Percentiles rank a stretch among this genome's conserved stretches.
These are phyloP conservation scores for Amblyjoppa proteus DNA, from an alignment of 2,888 invertebrate genomes.

Conservation along the genomic window DNA sequence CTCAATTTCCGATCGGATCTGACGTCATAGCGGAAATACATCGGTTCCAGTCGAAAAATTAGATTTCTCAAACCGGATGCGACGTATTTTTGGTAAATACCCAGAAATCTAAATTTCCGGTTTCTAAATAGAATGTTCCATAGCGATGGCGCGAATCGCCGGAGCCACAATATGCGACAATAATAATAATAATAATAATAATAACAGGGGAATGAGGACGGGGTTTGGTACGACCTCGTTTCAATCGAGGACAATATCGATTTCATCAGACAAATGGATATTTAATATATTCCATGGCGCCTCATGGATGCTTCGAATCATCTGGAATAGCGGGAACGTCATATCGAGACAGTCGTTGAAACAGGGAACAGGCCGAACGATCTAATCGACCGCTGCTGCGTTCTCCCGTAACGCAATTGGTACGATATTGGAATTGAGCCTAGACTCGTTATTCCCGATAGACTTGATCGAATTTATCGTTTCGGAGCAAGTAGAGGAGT, in stretches of 20 bases:
- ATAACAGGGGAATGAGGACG: slow-evolving; percentile 11
- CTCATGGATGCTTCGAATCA: slow-evolving; percentile 24
- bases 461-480: slow-evolving; percentile 18
- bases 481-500: background rate
- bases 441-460: background rate
- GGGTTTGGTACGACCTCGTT: slow-evolving; percentile 21
- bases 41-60: too few relatives aligned
- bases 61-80: too few relatives aligned
- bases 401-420: slow-evolving; percentile 12
- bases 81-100: too few relatives aligned
- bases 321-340: slow-evolving; percentile 46
- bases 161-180: too few relatives aligned
- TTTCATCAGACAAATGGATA: slow-evolving; percentile 24
- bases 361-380: slow-evolving; percentile 3
- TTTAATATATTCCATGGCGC: slow-evolving; percentile 31
- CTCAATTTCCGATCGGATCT: too few relatives aligned
- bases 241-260: slow-evolving; percentile 46
- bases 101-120: too few relatives aligned
- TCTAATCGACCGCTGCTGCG: slow-evolving; percentile 17
- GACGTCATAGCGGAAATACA: too few relatives aligned
- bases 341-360: slow-evolving; percentile 18
- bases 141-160: too few relatives aligned
- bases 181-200: background rate
- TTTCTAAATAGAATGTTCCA: too few relatives aligned
- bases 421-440: background rate